phyloP scores from a whole-genome alignment of 2,797 vertebrate species.

The Lemur catta region DNA sequence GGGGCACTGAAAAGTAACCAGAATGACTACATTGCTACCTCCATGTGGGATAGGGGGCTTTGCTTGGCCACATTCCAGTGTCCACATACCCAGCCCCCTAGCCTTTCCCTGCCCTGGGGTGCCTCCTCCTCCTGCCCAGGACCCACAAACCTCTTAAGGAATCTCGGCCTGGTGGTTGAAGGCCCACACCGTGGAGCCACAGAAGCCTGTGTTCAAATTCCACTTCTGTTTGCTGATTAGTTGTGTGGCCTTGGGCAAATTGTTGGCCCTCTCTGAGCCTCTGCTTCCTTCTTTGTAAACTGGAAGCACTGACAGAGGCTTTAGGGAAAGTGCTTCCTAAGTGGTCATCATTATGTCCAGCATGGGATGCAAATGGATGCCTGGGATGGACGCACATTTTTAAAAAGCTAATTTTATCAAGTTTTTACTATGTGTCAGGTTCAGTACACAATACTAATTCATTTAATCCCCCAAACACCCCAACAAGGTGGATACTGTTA shows the following conservation, averaged over 20 bases:
- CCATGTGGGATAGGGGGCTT: background rate
- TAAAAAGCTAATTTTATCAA: background rate
- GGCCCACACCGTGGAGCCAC: background rate
- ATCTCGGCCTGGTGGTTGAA: background rate
- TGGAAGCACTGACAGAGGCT: background rate
- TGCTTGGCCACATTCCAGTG: background rate
- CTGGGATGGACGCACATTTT: background rate
- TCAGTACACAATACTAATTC: background rate
- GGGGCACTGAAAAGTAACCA: background rate
- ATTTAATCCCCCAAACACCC: background rate
- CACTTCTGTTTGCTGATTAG: background rate
- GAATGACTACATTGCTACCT: background rate
- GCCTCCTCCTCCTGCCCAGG: background rate
- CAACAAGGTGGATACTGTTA: background rate
- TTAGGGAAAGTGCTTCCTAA: background rate
- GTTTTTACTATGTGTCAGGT: background rate
- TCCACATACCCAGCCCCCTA: background rate
- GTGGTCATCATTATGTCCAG: background rate
- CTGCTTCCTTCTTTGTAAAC: background rate
- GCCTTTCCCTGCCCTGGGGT: background rate
- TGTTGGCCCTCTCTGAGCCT: background rate
- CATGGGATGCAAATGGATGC: background rate
- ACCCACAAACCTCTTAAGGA: background rate
- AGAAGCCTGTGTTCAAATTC: background rate
- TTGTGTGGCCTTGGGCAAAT: background rate